phyloP scores from a whole-genome alignment of 2,888 invertebrate species.

The Idaea dimidiata region DNA sequence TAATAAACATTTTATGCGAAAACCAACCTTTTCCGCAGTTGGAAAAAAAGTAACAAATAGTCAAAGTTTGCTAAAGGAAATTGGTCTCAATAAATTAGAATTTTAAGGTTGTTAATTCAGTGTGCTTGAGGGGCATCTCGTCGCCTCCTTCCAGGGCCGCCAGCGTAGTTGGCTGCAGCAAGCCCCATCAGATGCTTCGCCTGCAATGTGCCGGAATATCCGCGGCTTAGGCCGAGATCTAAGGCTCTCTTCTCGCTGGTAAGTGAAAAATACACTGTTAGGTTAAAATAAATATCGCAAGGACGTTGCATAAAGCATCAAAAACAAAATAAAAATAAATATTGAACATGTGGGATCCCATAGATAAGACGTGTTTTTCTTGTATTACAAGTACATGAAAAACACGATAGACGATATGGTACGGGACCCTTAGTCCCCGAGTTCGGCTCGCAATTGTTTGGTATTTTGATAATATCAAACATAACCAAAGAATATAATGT shows the following conservation, averaged over 20 bases:
- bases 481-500: no score
- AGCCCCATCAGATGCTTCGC: conserved; percentile 96
- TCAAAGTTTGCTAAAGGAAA: conserved; percentile 9
- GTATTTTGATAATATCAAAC: no score
- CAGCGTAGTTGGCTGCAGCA: conserved; percentile 93
- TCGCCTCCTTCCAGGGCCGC: conserved; percentile 93
- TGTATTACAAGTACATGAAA: no score
- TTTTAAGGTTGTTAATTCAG: conserved; percentile 40
- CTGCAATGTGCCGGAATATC: conserved; percentile 93
- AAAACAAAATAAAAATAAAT: neutral
- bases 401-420: no score
- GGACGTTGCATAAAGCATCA: no score
- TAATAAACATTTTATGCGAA: conserved; percentile 14
- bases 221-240: conserved; percentile 92
- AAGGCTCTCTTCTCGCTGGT: conserved; percentile 91
- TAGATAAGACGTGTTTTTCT: no score
- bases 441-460: no score
- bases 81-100: conserved; percentile 33
- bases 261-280: conserved; percentile 10
- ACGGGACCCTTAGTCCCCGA: no score
- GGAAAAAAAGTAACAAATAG: neutral
- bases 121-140: conserved; percentile 74
- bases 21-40: conserved; percentile 29
- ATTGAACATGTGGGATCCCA: no score
- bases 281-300: neutral